Percentiles rank a stretch among this genome's conserved stretches.
Conservation (phyloP, 2,113 vertebrate genomes). For the Nycticorax nycticorax region DNA sequence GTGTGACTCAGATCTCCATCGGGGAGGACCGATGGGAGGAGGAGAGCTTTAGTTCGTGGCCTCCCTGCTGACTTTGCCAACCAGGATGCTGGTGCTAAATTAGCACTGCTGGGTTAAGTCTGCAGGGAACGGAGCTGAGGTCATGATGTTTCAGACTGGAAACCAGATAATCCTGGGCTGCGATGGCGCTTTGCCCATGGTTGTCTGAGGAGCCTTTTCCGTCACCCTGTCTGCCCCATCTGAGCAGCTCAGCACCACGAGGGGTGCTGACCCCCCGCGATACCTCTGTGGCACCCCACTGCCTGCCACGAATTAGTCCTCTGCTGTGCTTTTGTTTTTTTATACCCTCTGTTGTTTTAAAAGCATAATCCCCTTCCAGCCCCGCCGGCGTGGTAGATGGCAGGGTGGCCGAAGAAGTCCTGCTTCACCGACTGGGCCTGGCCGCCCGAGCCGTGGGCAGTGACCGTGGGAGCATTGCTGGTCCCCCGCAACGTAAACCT, state of each 20-base stretch:
- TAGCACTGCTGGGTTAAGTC: background rate
- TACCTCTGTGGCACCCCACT: background rate
- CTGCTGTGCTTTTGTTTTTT: background rate
- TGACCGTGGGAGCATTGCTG: background rate
- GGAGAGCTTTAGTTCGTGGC: background rate
- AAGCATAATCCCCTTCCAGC: background rate
- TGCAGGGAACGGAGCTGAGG: background rate
- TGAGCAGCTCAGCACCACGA: background rate
- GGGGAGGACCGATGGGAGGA: background rate
- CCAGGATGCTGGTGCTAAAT: background rate
- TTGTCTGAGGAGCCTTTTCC: background rate
- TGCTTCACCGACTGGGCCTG: background rate
- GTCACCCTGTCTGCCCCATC: background rate
- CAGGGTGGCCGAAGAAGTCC: background rate
- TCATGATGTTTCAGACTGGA: background rate
- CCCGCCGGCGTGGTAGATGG: accelerated
- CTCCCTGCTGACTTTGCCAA: background rate
- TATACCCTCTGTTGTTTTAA: background rate
- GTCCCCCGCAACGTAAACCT: background rate
- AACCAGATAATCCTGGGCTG: background rate
- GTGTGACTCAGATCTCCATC: background rate
- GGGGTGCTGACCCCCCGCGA: background rate
- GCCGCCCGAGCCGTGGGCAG: background rate
- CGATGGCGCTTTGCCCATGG: accelerated
- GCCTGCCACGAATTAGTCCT: background rate